Base-by-base conservation (phyloP, 2,797 vertebrate species). In the Melanotaenia trifasciata region DNA sequence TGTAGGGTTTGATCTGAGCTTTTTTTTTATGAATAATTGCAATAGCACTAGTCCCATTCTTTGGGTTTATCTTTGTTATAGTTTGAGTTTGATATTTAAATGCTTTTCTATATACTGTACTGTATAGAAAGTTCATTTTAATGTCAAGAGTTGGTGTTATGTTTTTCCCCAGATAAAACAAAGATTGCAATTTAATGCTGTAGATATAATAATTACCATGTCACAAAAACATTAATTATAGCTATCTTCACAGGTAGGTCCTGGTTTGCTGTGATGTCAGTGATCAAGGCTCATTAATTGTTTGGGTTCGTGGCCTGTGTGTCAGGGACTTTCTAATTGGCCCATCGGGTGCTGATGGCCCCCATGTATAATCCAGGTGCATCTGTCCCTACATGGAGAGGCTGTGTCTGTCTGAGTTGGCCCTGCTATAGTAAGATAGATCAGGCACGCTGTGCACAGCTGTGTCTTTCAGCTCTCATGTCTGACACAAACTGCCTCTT, bases 401-500 rank as follows among this genome's bases (percentile, higher is more conserved):
- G 78, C 79, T 70, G 70, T 51, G 70, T 80, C 76, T 84, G 86
- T 85, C 74, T 88, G 68, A 82, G 77, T 53, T 64, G 1, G 59
- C 62, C 66, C 81, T 84, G 84, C 88, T 84, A 86, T 86, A 78
- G 86, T 70, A 57, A 77, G 74, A 87, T 56, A 69, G 75, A 87
- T 74, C 78, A 67, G 72, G 72, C 79, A n/a, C 24, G 70, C 83
- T 70, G 58, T 26, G 43, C 85, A 83, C 92, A 92, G 90, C 91
- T 93, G 90, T 89, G 89, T 84, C 85, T 85, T 83, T 74, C 32
- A 58, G 91, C 87, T 90, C 77, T 71, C 45, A 70, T 73, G 89
- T 88, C 74, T 64, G 80, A 86, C 84, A 76, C 65, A 67, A 40
- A 58, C 45, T n/a, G 70, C 57, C 58, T 22, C 45, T 70, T 74